Percentiles rank a stretch among this genome's conserved stretches.
These are phyloP conservation scores for Trogon melanurus DNA, from an alignment of 2,113 vertebrate species.

Conservation along the genomic window DNA sequence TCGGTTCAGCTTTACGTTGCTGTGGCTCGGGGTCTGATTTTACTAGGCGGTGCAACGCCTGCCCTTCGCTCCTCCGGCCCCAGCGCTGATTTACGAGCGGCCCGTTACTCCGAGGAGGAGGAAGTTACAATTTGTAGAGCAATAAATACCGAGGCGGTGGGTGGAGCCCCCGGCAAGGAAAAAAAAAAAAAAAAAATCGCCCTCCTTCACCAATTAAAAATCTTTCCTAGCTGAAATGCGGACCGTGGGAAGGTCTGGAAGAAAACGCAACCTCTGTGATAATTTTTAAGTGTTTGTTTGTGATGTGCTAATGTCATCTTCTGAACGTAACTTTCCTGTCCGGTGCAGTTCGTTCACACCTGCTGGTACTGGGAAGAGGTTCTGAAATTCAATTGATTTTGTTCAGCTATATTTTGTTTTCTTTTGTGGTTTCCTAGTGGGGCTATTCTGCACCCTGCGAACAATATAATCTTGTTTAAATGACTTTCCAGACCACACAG, in stretches of 20 bases:
- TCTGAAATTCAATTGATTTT: neutral
- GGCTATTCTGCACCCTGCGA: neutral
- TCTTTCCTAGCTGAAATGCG: constrained; percentile 16
- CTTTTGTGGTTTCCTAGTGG: neutral
- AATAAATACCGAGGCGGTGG: constrained; percentile 59
- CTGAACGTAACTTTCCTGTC: neutral
- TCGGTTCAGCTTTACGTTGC: neutral
- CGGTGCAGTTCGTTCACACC: neutral
- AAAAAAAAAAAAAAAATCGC: neutral
- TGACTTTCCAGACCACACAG: constrained; percentile 60
- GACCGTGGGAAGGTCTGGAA: constrained; percentile 44
- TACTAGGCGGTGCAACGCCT: neutral
- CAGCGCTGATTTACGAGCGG: constrained; percentile 40
- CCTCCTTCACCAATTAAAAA: constrained; percentile 64
- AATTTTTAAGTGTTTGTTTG: constrained; percentile 25
- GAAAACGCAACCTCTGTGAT: constrained; percentile 14
- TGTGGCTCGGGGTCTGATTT: neutral
- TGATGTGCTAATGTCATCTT: neutral
- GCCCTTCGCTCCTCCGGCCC: neutral
- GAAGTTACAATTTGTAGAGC: constrained; percentile 73
- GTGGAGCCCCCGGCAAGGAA: neutral
- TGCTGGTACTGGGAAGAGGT: neutral
- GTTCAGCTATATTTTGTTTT: neutral
- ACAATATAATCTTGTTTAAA: constrained; percentile 45
- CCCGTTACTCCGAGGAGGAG: constrained; percentile 13